Evolutionary conservation across 2,888 invertebrate genomes (phyloP).

Genomic region (Drosophila lacicola): DNA sequence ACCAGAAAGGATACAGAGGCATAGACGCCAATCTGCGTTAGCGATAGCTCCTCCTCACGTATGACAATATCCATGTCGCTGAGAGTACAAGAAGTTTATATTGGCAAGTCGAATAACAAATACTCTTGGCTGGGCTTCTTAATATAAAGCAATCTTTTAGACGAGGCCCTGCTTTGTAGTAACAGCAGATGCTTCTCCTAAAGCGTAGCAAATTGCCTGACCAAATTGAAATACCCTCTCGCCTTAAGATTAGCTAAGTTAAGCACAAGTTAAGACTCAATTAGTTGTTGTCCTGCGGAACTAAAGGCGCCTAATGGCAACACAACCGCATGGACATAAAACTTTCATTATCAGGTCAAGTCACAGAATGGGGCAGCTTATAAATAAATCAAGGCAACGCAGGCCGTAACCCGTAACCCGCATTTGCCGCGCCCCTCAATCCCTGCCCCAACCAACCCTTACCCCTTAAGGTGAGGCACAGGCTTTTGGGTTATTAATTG

Average conservation of each 20-base stretch:
- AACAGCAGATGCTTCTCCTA: no score
- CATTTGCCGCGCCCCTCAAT: background rate
- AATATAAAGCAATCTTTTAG: no score
- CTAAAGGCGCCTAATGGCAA: constrained; percentile 49
- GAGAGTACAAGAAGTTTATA: background rate
- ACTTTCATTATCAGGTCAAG: constrained; percentile 63
- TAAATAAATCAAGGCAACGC: constrained; percentile 68
- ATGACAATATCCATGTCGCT: constrained; percentile 83
- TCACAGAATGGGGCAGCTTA: constrained; percentile 31
- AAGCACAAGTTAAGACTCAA: constrained; percentile 24
- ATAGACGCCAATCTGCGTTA: constrained; percentile 85
- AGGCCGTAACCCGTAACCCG: background rate
- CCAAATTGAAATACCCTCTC: no score
- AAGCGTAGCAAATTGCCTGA: background rate
- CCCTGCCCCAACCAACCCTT: background rate
- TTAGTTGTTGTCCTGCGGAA: constrained; percentile 29
- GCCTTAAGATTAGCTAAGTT: background rate
- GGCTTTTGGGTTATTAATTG: constrained; percentile 68
- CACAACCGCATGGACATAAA: constrained; percentile 60
- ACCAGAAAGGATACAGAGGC: constrained; percentile 86
- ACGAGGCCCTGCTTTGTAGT: no score
- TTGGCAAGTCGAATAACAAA: background rate
- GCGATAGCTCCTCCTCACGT: constrained; percentile 84
- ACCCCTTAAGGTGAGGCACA: background rate
- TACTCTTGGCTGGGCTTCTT: background rate